Evolutionary conservation across 2,888 invertebrate species (phyloP).

Genomic region (Zygogramma bicolorata): DNA sequence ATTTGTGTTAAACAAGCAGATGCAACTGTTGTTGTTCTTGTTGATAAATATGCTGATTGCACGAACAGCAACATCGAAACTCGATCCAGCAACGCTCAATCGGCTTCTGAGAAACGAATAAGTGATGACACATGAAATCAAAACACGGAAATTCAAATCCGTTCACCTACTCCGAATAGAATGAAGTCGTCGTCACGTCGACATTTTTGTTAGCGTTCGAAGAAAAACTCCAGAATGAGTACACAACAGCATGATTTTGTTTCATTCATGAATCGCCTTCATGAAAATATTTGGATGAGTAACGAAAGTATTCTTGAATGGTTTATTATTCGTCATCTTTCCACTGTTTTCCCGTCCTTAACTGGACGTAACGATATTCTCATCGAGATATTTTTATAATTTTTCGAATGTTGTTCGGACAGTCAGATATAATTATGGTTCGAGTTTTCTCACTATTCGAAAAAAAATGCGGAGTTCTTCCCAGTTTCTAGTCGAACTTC

Average conservation of each 20-base stretch:
- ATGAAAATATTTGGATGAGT: conserved; percentile 6
- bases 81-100: not conserved
- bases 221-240: not conserved
- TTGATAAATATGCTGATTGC: not conserved
- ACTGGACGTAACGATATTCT: not conserved
- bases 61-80: not conserved
- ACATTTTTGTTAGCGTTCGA: not conserved
- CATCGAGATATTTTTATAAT: not conserved
- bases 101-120: not conserved
- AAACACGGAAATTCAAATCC: no score
- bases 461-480: no score
- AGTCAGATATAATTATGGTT: no score
- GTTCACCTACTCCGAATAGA: not conserved
- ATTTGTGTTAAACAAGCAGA: not conserved
- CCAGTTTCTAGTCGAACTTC: no score
- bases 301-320: not conserved
- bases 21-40: no score
- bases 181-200: not conserved
- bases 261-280: not conserved
- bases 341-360: not conserved
- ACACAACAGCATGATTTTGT: not conserved
- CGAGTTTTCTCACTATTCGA: no score
- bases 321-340: not conserved
- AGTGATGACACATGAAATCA: not conserved
- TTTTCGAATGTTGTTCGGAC: not conserved